Percentiles rank a stretch among this genome's conserved stretches.
Evolutionary conservation across 2,113 vertebrate genomes (phyloP).

Genomic region (Pelecanus crispus): DNA sequence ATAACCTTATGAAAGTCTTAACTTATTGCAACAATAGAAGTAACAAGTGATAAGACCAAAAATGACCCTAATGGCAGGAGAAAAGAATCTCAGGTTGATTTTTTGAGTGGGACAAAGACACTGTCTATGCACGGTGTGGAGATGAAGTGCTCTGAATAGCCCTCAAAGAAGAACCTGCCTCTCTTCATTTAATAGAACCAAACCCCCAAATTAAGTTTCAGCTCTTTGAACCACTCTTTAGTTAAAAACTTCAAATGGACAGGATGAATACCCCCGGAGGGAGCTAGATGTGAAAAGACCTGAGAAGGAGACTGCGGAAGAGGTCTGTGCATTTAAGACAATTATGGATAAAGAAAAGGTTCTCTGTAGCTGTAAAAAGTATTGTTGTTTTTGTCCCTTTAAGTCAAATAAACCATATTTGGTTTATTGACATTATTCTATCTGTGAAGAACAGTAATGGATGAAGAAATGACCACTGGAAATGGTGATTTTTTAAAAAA

Average conservation of each 20-base stretch:
- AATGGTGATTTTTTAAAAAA: neutral
- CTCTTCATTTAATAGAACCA: neutral
- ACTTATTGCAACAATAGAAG: neutral
- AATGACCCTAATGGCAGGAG: neutral
- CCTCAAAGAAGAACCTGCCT: neutral
- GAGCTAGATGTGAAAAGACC: neutral
- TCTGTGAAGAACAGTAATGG: neutral
- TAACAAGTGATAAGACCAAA: neutral
- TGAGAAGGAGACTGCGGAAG: neutral
- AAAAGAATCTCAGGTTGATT: neutral
- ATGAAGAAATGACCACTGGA: neutral
- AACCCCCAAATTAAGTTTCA: neutral
- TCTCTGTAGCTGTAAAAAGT: neutral
- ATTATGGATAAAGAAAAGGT: neutral
- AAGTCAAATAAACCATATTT: neutral
- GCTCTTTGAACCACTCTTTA: neutral
- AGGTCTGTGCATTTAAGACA: neutral
- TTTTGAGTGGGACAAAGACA: neutral
- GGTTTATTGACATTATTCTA: too few relatives aligned
- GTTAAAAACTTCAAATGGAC: neutral
- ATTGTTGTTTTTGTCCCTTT: neutral
- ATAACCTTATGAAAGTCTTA: neutral
- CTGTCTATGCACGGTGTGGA: accelerated
- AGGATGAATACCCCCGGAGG: neutral
- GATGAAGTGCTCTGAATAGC: neutral